Base-by-base conservation (phyloP, 2,888 invertebrate genomes). In the Panorpa germanica region DNA sequence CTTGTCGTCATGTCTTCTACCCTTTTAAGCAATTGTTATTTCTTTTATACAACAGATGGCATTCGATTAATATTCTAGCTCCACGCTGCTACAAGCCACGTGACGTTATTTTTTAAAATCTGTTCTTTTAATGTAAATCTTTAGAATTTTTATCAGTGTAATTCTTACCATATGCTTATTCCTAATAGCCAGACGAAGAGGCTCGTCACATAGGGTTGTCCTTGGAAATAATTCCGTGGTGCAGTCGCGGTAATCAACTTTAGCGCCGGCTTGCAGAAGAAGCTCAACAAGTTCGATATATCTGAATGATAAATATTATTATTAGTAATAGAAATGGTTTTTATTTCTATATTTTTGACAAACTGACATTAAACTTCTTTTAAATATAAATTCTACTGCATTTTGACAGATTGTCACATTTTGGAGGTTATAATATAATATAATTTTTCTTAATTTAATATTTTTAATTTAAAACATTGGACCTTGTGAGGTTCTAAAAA, bases 181-280 rank as follows among this genome's bases (percentile, higher is more conserved):
- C 43, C 85, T 70, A 38, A 91, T 73, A 2, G 90, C 88, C 38
- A 91, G 57, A 25, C 86, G 61, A n/a, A 91, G 57, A 0, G 91
- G 90, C 46, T 90, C 88, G 45, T 88, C 86, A 43, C 77, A 76
- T 14, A 74, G 56, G 11, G 70, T 73, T 7, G 76, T 76, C 35
- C 75, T 53, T 1, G 75, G 74, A 44, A 73, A 74, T 38, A 68
- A 61, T 40, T 72, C 76, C 13, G 65, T 69, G 1, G 73, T 73
- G 38, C 75, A 70, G n/a, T 64, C 65, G 7, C 75, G 57, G 51
- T 80, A 82, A 49, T 82, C 77, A 14, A 86, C 77, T 36, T 72
- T 70, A 0, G 83, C 82, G 0, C 81, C 78, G 41, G 75, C 70
- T 36, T 74, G 65, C 7, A 88, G 56, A 5, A 88, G 56, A 7